Conservation (phyloP, 2,888 invertebrate genomes). For the Salticus scenicus region DNA sequence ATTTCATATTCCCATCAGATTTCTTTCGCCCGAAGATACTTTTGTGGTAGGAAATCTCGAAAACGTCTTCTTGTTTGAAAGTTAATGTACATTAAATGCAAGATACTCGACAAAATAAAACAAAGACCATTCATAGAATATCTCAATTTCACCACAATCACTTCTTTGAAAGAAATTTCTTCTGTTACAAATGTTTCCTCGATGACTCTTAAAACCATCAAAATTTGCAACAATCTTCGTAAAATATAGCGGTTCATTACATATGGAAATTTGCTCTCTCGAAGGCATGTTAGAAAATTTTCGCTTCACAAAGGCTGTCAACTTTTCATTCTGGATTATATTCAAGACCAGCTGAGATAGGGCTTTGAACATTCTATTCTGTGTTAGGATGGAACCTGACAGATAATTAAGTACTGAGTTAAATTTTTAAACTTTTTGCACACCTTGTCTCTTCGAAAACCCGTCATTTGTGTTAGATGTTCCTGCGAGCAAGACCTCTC, state of each 20-base stretch:
- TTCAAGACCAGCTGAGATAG: conserved; percentile 42
- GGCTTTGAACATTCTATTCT: conserved; percentile 16
- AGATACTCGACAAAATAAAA: neutral
- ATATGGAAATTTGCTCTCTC: conserved; percentile 42
- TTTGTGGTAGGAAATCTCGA: neutral
- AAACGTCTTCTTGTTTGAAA: conserved; percentile 3
- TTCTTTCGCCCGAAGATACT: neutral
- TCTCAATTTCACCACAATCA: conserved; percentile 2
- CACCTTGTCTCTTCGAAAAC: conserved; percentile 28
- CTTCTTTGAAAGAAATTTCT: neutral
- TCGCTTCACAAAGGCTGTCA: conserved; percentile 44
- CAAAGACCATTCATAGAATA: neutral
- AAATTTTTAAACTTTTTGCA: conserved; percentile 16
- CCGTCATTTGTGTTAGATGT: conserved; percentile 15
- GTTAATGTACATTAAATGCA: neutral
- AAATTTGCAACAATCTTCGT: neutral
- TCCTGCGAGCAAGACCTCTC: conserved; percentile 25
- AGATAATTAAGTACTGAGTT: conserved; percentile 54
- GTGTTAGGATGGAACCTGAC: conserved; percentile 27
- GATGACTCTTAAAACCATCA: neutral
- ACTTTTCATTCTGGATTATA: conserved; percentile 38
- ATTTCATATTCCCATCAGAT: neutral
- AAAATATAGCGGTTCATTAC: conserved; percentile 13
- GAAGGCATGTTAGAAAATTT: conserved; percentile 17
- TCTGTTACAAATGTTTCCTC: neutral